Conservation (phyloP, 2,888 invertebrate genomes). For the Fissipunctia ypsillon region DNA sequence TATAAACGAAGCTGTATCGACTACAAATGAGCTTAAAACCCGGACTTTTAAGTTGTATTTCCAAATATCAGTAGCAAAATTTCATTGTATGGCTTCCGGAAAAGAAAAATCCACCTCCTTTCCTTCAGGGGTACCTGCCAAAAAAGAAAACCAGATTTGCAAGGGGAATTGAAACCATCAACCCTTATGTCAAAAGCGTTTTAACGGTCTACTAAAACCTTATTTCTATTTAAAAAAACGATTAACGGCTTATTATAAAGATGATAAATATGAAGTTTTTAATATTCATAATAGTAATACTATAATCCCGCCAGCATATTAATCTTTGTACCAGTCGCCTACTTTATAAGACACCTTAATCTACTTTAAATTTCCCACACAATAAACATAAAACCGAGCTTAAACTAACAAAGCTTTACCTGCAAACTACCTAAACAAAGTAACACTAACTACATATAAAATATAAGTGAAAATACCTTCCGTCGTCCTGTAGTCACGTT, state of each 20-base stretch:
- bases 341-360: constrained; percentile 28
- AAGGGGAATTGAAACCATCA: not conserved
- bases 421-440: constrained; percentile 54
- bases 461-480: constrained; percentile 58
- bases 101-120: not conserved
- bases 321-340: constrained; percentile 9
- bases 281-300: not conserved
- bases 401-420: constrained; percentile 47
- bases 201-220: not conserved
- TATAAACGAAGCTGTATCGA: constrained; percentile 26
- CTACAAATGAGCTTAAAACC: constrained; percentile 33
- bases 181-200: not conserved
- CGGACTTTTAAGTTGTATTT: constrained; percentile 7
- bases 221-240: not conserved
- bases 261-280: not conserved
- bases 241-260: not conserved
- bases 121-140: too few species aligned
- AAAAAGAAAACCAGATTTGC: not conserved
- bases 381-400: constrained; percentile 50
- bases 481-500: constrained; percentile 64
- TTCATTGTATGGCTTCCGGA: not conserved
- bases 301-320: not conserved
- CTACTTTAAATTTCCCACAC: constrained; percentile 35
- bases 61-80: not conserved
- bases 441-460: constrained; percentile 53